Evolutionary conservation across 2,113 vertebrate genomes (phyloP).

Genomic region (Anthoscopus minutus): DNA sequence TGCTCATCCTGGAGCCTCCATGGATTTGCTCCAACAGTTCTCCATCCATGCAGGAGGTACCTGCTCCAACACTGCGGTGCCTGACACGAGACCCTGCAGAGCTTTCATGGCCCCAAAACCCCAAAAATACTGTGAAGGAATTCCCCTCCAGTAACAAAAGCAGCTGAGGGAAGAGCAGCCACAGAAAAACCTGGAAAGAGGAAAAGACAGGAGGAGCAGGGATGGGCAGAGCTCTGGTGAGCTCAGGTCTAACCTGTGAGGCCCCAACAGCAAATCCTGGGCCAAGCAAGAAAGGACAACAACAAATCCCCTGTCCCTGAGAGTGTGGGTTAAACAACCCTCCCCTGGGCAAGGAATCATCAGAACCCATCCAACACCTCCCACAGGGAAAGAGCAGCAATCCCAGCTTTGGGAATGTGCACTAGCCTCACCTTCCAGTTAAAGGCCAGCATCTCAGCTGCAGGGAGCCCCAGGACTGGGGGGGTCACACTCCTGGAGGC

Average conservation of each 20-base stretch:
- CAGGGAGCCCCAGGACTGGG: neutral
- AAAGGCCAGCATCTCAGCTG: constrained; percentile 36
- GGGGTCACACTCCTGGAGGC: neutral
- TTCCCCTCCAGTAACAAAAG: neutral
- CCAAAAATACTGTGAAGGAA: neutral
- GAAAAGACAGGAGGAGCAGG: neutral
- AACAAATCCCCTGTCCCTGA: neutral
- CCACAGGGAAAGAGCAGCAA: neutral
- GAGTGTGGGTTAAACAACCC: neutral
- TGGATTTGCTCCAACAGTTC: fast-evolving
- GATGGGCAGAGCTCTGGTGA: neutral
- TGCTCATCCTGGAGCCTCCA: neutral
- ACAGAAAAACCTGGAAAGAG: neutral
- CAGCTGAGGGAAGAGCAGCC: neutral
- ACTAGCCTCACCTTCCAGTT: constrained; percentile 60
- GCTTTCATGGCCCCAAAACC: neutral
- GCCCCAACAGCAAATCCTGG: neutral
- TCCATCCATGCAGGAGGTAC: neutral
- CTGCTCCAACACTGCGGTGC: neutral
- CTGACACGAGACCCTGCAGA: neutral
- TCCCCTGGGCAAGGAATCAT: neutral
- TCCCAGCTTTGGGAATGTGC: neutral
- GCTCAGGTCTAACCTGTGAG: neutral
- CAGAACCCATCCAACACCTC: neutral
- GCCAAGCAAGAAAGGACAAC: neutral